Percentiles rank a stretch among this genome's conserved stretches.
Conservation (phyloP, 2,888 invertebrate genomes). For the Chrysolina oricalcia region DNA sequence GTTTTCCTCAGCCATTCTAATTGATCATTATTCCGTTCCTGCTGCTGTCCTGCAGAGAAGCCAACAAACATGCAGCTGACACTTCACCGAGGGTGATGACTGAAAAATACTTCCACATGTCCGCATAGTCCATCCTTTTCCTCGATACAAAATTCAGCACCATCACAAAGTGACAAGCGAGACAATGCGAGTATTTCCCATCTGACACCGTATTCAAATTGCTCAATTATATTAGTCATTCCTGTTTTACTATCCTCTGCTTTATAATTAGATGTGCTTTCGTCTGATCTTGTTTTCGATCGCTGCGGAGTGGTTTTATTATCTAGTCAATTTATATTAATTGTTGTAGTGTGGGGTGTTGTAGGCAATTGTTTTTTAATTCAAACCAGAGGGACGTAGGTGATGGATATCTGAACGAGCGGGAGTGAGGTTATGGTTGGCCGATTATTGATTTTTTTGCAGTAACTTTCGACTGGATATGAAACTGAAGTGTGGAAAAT, state of each 20-base stretch:
- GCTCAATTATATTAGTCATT: slow-evolving; percentile 68
- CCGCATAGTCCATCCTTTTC: not conserved
- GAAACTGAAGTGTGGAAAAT: not conserved
- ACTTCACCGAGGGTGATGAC: not conserved
- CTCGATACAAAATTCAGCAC: not conserved
- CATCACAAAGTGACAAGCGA: not conserved
- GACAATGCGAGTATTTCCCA: slow-evolving; percentile 54
- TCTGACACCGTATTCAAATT: slow-evolving; percentile 67
- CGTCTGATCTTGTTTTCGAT: slow-evolving; percentile 54
- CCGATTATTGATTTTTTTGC: not conserved
- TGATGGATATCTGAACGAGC: slow-evolving; percentile 19
- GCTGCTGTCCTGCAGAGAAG: slow-evolving; percentile 8
- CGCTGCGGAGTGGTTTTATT: slow-evolving; percentile 45
- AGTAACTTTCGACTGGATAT: not conserved
- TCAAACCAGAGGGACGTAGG: slow-evolving; percentile 29
- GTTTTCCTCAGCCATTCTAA: not conserved
- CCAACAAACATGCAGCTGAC: slow-evolving; percentile 9
- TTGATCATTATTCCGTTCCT: not conserved
- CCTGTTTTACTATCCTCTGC: slow-evolving; percentile 48
- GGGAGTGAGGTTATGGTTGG: not conserved
- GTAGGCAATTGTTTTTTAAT: slow-evolving; percentile 50
- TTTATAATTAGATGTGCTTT: slow-evolving; percentile 52
- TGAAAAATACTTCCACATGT: slow-evolving; percentile 8
- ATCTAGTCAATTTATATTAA: slow-evolving; percentile 54
- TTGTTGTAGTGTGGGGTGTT: slow-evolving; percentile 50